These are phyloP conservation scores for Hestina assimilis DNA, from an alignment of 1,140 invertebrate species.

Conservation along the genomic window DNA sequence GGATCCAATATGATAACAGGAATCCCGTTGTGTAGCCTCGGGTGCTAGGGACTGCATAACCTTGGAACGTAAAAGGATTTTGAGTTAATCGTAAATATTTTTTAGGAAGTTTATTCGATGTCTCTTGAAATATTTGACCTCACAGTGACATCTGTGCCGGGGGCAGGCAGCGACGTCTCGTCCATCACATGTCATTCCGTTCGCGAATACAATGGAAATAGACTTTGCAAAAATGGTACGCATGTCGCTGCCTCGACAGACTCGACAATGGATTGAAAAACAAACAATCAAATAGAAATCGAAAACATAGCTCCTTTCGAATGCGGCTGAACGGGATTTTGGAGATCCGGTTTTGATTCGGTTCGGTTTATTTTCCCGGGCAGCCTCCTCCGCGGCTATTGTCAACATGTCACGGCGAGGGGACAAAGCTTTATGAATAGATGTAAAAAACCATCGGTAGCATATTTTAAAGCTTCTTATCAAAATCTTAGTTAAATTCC, in stretches of 20 bases:
- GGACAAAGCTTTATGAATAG: constrained; percentile 47
- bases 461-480: constrained; percentile 11
- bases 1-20: constrained; percentile 70
- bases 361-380: constrained; percentile 51
- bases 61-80: constrained; percentile 3
- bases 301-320: constrained; percentile 72
- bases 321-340: constrained; percentile 74
- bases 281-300: constrained; percentile 77
- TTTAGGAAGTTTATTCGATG: constrained; percentile 20
- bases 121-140: constrained; percentile 38
- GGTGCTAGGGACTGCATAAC: constrained; percentile 31
- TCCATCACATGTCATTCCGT: constrained; percentile 70
- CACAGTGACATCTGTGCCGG: constrained; percentile 32
- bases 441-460: constrained; percentile 30
- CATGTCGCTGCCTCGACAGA: constrained; percentile 58
- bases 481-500: constrained; percentile 14
- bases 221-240: constrained; percentile 72
- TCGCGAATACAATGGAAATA: constrained; percentile 67
- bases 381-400: constrained; percentile 50
- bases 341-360: constrained; percentile 75
- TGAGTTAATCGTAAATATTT: background rate
- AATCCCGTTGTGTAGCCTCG: constrained; percentile 71
- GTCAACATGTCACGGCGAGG: constrained; percentile 51
- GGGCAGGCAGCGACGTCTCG: constrained; percentile 38
- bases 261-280: constrained; percentile 71